Conservation (phyloP, 2,888 invertebrate species). For the Rhopalosiphum nymphaeae region DNA sequence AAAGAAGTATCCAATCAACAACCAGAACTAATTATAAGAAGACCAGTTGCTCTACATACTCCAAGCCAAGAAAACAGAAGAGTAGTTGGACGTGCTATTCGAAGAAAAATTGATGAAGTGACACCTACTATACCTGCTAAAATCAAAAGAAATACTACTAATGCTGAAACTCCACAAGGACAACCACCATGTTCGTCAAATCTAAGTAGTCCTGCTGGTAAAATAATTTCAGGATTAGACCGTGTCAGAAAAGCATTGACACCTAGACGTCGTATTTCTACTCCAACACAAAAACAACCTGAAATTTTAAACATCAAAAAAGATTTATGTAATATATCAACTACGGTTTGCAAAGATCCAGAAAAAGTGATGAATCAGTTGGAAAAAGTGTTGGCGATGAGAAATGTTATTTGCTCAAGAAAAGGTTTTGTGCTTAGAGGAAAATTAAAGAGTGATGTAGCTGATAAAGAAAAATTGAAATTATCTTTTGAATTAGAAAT, state of each 20-base stretch:
- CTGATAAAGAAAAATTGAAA: conserved; percentile 67
- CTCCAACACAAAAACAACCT: conserved; percentile 42
- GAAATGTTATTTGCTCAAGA: conserved; percentile 72
- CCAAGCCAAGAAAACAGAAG: conserved; percentile 46
- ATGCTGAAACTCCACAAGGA: conserved; percentile 20
- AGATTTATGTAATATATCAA: conserved; percentile 81
- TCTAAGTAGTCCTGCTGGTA: conserved; percentile 52
- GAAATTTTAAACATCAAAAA: conserved; percentile 68
- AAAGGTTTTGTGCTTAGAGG: conserved; percentile 78
- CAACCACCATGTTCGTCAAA: conserved; percentile 29
- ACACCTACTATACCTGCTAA: conserved; percentile 51
- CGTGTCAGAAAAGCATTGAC: conserved; percentile 79
- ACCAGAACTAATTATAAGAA: conserved; percentile 22
- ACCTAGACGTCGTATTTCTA: conserved; percentile 72
- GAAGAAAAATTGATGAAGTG: conserved; percentile 56
- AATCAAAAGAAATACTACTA: conserved; percentile 41
- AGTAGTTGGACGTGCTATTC: conserved; percentile 32
- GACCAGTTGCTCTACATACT: conserved; percentile 32
- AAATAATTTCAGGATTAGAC: conserved; percentile 74
- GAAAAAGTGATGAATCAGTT: conserved; percentile 77
- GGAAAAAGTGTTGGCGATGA: conserved; percentile 75
- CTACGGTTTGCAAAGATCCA: conserved; percentile 77
- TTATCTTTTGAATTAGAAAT: conserved; percentile 82
- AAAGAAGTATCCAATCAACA: conserved; percentile 49
- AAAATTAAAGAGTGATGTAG: conserved; percentile 71